phyloP scores from a whole-genome alignment of 1,140 invertebrate genomes.

The Kradibia gibbosae region DNA sequence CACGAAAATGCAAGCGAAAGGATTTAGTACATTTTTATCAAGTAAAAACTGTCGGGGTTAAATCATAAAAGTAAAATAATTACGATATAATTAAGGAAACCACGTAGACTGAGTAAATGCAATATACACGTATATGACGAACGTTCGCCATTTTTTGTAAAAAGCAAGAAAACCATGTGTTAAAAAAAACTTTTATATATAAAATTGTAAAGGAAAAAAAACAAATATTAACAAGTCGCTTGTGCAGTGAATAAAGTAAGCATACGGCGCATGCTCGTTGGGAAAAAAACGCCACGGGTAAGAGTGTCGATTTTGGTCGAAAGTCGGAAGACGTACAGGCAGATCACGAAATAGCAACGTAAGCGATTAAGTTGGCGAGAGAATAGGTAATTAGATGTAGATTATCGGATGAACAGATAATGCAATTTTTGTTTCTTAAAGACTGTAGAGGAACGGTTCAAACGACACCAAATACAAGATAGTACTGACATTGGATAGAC shows the following conservation, averaged over 20 bases:
- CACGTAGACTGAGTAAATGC: slow-evolving; percentile 73
- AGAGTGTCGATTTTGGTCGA: slow-evolving; percentile 16
- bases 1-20: slow-evolving; percentile 25
- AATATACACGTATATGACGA: slow-evolving; percentile 70
- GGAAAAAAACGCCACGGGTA: neutral
- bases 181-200: slow-evolving; percentile 37
- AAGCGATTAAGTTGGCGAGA: too few species aligned
- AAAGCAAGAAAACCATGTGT: slow-evolving; percentile 35
- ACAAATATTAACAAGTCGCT: slow-evolving; percentile 31
- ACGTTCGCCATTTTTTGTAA: slow-evolving; percentile 69
- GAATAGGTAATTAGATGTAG: slow-evolving; percentile 21
- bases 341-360: slow-evolving; percentile 19
- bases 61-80: slow-evolving; percentile 41
- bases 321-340: slow-evolving; percentile 16
- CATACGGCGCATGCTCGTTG: slow-evolving; percentile 10
- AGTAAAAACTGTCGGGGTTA: slow-evolving; percentile 1
- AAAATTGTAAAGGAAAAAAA: slow-evolving; percentile 39
- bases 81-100: slow-evolving; percentile 63
- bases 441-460: slow-evolving; percentile 72
- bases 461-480: slow-evolving; percentile 75
- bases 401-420: slow-evolving; percentile 19
- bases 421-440: slow-evolving; percentile 59
- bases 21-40: slow-evolving; percentile 36
- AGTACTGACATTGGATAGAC: slow-evolving; percentile 75
- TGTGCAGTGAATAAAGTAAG: slow-evolving; percentile 11